Conservation (phyloP, 2,113 vertebrate species). For the Micronycteris hirsuta region DNA sequence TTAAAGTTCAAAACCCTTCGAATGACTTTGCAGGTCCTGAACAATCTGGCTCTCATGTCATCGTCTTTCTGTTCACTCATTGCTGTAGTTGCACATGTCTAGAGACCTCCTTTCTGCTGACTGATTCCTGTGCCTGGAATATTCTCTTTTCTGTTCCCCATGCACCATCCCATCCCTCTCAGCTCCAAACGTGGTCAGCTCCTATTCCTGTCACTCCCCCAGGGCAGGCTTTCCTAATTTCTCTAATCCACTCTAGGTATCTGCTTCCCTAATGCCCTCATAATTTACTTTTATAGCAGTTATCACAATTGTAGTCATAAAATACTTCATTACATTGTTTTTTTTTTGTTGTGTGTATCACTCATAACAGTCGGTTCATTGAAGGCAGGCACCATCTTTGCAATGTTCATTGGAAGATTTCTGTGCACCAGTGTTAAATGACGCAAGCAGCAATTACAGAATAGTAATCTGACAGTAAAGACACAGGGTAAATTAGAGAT, state of each 20-base stretch:
- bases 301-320: background rate
- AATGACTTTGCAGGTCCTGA: background rate
- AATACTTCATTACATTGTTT: background rate
- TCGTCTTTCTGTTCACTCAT: background rate
- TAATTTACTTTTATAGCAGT: background rate
- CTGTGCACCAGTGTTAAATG: background rate
- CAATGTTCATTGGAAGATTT: background rate
- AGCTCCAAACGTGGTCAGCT: background rate
- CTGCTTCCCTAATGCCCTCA: background rate
- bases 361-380: background rate
- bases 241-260: background rate
- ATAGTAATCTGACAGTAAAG: background rate
- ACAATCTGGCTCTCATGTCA: background rate
- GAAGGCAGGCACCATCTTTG: background rate
- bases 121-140: background rate
- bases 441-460: background rate
- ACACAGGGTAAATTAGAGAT: background rate
- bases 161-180: background rate
- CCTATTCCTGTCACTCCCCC: background rate
- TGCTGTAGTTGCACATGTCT: background rate
- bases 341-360: background rate
- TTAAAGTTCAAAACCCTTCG: background rate
- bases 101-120: background rate
- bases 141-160: background rate
- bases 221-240: background rate